These are phyloP conservation scores for Pterophyllum scalare DNA, from an alignment of 2,113 vertebrate genomes.

Conservation along the genomic window DNA sequence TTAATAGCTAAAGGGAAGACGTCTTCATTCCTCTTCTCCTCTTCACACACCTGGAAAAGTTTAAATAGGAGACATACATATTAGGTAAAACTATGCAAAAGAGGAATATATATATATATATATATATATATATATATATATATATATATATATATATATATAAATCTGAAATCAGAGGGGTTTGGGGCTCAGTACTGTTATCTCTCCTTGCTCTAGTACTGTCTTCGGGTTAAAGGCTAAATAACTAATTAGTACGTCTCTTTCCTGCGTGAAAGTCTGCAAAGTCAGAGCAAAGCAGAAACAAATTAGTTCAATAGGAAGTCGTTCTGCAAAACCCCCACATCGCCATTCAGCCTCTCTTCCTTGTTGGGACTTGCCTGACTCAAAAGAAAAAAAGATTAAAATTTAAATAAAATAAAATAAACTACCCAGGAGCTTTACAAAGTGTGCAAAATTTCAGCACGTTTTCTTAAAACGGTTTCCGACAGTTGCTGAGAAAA, in stretches of 20 bases:
- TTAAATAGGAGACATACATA: neutral
- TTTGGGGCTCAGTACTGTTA: neutral
- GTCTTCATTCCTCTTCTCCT: constrained; percentile 92
- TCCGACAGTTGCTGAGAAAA: constrained; percentile 80
- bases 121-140: too few relatives aligned
- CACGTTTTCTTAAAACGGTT: constrained; percentile 61
- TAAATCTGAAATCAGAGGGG: neutral
- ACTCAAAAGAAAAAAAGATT: constrained; percentile 67
- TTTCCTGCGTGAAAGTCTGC: neutral
- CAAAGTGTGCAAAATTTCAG: constrained; percentile 60
- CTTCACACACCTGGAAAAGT: constrained; percentile 90
- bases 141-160: neutral
- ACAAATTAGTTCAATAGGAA: constrained; percentile 60
- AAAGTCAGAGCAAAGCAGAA: constrained; percentile 31
- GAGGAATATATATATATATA: neutral
- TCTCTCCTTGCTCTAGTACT: neutral
- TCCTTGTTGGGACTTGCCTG: constrained; percentile 76
- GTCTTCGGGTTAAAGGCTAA: neutral
- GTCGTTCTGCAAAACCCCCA: constrained; percentile 60
- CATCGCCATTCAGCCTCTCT: constrained; percentile 62
- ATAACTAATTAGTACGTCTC: neutral
- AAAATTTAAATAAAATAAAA: constrained; percentile 16
- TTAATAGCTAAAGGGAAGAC: constrained; percentile 96
- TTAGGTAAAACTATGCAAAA: neutral
- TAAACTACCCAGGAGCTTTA: constrained; percentile 13